phyloP scores from a whole-genome alignment of 1,140 invertebrate species.

The Manduca sexta region DNA sequence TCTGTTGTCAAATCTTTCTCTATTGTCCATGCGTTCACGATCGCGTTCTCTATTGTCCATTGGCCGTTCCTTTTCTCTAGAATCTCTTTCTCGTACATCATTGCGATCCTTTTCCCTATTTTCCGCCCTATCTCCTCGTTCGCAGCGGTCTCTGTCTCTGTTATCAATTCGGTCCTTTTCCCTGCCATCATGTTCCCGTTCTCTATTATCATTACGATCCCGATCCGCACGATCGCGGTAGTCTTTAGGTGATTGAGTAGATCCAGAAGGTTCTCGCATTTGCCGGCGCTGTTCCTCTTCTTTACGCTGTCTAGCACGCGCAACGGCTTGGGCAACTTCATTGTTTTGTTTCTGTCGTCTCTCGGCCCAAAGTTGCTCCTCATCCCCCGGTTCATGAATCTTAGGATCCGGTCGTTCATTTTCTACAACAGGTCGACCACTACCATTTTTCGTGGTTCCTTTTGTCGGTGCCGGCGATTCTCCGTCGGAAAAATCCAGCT shows the following conservation, averaged over 20 bases:
- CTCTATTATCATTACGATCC: constrained; percentile 56
- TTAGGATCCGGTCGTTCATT: constrained; percentile 54
- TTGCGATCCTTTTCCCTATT: constrained; percentile 30
- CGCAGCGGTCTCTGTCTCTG: constrained; percentile 47
- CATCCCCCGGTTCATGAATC: constrained; percentile 73
- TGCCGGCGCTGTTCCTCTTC: constrained; percentile 86
- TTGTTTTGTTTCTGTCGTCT: constrained; percentile 77
- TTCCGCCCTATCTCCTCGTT: constrained; percentile 36
- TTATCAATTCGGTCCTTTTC: constrained; percentile 45
- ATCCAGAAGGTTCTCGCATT: constrained; percentile 36
- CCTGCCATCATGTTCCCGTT: constrained; percentile 45
- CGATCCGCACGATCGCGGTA: constrained; percentile 44
- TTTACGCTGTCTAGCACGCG: constrained; percentile 83
- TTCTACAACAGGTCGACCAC: constrained; percentile 50
- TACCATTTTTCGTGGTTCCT: constrained; percentile 39
- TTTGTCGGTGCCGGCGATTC: constrained; percentile 75
- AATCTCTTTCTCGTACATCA: constrained; percentile 37
- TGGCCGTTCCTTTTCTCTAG: constrained; percentile 47
- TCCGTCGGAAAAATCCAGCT: constrained; percentile 94
- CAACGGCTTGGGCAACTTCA: constrained; percentile 82
- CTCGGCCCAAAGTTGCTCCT: constrained; percentile 84
- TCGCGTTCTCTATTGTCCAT: constrained; percentile 41
- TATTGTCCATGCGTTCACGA: constrained; percentile 22
- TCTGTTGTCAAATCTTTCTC: constrained; percentile 34
- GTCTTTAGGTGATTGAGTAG: constrained; percentile 25